phyloP scores from a whole-genome alignment of 2,888 invertebrate genomes.

The Mamestra brassicae region DNA sequence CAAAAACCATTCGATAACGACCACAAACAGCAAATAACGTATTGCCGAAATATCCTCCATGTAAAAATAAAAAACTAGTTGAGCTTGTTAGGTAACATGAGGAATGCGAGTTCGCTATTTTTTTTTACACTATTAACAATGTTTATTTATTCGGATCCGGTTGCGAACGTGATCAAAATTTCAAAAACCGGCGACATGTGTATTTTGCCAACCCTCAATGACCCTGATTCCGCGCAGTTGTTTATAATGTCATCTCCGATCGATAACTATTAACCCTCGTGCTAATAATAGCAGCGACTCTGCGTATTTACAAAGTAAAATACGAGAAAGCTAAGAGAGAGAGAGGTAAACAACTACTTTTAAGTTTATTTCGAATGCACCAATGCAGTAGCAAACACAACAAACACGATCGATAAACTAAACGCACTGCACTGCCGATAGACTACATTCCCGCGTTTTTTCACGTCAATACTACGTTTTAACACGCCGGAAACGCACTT shows the following conservation, averaged over 20 bases:
- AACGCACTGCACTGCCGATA: conserved; percentile 75
- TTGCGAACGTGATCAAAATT: conserved; percentile 68
- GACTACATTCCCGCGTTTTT: conserved; percentile 80
- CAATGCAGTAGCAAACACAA: conserved; percentile 79
- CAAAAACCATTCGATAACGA: conserved; percentile 44
- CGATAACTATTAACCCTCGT: conserved; percentile 73
- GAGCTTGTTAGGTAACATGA: conserved; percentile 78
- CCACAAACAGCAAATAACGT: conserved; percentile 45
- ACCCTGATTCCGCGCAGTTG: conserved; percentile 52
- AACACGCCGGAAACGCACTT: conserved; percentile 55
- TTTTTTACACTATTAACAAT: conserved; percentile 64
- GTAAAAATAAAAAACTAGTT: conserved; percentile 78
- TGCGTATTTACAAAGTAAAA: conserved; percentile 64
- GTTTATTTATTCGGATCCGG: conserved; percentile 72
- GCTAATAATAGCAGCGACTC: conserved; percentile 72
- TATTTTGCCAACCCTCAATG: conserved; percentile 54
- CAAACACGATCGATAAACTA: conserved; percentile 84
- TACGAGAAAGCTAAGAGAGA: conserved; percentile 71
- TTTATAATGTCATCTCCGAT: conserved; percentile 67
- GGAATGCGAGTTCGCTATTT: conserved; percentile 78
- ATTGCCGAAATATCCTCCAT: conserved; percentile 60
- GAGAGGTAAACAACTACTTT: conserved; percentile 81
- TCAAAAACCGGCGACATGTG: conserved; percentile 58
- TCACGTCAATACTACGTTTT: conserved; percentile 66
- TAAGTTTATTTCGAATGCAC: conserved; percentile 77